Percentiles rank a stretch among this genome's conserved stretches.
phyloP scores from a whole-genome alignment of 2,797 vertebrate genomes.

The Molossus alvarezi region DNA sequence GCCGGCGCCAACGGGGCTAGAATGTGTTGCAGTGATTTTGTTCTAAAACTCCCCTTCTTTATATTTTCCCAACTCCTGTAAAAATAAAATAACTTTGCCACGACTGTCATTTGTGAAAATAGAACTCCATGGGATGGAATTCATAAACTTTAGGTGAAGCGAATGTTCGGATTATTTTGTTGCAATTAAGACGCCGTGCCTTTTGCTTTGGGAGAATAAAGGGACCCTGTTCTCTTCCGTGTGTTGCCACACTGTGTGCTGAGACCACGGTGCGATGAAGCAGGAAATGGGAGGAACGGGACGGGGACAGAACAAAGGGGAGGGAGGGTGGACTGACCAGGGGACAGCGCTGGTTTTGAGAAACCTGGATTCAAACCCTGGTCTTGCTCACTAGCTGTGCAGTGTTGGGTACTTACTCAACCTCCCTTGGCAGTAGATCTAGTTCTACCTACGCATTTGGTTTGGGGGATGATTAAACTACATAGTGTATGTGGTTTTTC shows the following conservation, averaged over 20 bases:
- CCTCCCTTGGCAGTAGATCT: neutral
- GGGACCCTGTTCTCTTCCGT: neutral
- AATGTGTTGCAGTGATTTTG: neutral
- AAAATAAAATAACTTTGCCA: constrained; percentile 71
- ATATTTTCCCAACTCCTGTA: constrained; percentile 66
- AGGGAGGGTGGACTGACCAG: no score
- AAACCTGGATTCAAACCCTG: neutral
- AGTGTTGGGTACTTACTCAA: neutral
- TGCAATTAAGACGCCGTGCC: constrained; percentile 34
- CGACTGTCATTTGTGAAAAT: constrained; percentile 60
- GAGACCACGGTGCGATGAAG: neutral
- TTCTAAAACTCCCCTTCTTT: constrained; percentile 45
- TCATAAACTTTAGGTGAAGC: constrained; percentile 44
- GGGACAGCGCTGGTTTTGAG: neutral
- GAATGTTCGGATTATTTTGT: constrained; percentile 66
- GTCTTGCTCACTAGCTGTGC: neutral
- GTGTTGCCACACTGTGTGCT: neutral
- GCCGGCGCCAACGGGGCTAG: neutral
- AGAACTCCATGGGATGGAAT: constrained; percentile 71
- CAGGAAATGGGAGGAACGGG: neutral
- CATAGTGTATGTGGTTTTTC: neutral
- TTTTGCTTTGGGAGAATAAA: neutral
- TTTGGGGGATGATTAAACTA: neutral
- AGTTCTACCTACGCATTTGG: neutral
- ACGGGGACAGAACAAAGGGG: neutral